Conservation (phyloP, 2,888 invertebrate species). For the Argyresthia goedartella region DNA sequence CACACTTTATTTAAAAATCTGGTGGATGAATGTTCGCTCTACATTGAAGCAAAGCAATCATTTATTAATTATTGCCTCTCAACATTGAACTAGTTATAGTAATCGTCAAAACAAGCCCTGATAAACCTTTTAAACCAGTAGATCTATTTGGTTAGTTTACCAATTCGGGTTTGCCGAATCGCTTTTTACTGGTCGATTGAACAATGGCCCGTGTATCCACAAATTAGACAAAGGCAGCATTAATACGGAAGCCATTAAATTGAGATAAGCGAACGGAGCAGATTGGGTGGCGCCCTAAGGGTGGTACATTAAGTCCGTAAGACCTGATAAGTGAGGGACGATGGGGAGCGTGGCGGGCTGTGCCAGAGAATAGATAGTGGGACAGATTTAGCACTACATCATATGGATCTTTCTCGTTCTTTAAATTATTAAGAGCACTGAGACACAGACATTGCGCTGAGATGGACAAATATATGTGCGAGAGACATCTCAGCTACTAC, state of each 20-base stretch:
- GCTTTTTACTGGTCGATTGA: conserved; percentile 60
- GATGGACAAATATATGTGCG: no score
- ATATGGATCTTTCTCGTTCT: not conserved
- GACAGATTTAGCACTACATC: not conserved
- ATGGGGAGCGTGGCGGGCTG: conserved; percentile 34
- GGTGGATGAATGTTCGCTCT: no score
- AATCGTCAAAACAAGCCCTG: not conserved
- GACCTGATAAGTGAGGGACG: conserved; percentile 61
- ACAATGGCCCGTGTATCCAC: conserved; percentile 48
- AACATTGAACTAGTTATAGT: no score
- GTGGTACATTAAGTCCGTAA: conserved; percentile 63
- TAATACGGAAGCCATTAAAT: conserved; percentile 70
- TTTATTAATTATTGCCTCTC: no score
- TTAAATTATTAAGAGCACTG: not conserved
- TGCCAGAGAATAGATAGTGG: conserved; percentile 32
- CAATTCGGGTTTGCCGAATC: conserved; percentile 24
- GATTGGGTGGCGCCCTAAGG: conserved; percentile 64
- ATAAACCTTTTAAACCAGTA: not conserved
- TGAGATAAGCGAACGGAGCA: conserved; percentile 63
- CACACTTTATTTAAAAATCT: no score
- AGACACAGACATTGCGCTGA: not conserved
- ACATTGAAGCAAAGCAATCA: no score
- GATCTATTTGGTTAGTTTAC: not conserved
- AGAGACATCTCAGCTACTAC: no score
- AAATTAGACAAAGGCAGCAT: conserved; percentile 68